A percentile compares a stretch with the other conserved stretches of the same genome.
phyloP scores from a whole-genome alignment of 2,888 invertebrate species.

The Hypselothyrea guttata region DNA sequence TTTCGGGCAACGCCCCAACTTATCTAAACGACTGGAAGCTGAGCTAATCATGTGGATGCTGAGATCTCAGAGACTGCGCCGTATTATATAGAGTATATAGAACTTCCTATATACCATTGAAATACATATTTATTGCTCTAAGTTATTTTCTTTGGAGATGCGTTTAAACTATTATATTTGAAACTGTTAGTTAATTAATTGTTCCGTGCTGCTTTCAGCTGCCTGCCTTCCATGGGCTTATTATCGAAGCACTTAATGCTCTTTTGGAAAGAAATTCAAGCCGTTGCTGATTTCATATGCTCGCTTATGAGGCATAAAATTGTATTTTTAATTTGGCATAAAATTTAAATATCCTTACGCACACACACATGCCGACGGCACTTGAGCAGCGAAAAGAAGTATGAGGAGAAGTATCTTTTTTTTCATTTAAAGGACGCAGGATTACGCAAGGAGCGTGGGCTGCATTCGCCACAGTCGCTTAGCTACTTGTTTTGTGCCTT shows the following conservation, averaged over 20 bases:
- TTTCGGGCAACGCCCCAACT: constrained; percentile 54
- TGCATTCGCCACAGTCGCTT: constrained; percentile 31
- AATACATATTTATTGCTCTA: constrained; percentile 34
- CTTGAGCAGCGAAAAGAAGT: constrained; percentile 39
- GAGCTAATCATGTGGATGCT: constrained; percentile 52
- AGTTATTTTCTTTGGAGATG: constrained; percentile 7
- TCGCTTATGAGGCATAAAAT: constrained; percentile 66
- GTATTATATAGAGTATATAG: too few relatives aligned
- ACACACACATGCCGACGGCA: constrained; percentile 44
- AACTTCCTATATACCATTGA: constrained; percentile 4
- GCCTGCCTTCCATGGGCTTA: not conserved
- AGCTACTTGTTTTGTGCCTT: constrained; percentile 50
- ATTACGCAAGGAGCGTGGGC: constrained; percentile 52
- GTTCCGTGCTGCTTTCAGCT: constrained; percentile 2
- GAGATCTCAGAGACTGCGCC: constrained; percentile 59
- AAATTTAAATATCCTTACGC: constrained; percentile 68
- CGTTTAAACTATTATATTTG: constrained; percentile 12
- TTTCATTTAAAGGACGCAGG: constrained; percentile 61
- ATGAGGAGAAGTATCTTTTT: not conserved
- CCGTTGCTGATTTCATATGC: constrained; percentile 51
- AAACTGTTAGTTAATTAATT: constrained; percentile 54
- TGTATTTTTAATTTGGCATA: constrained; percentile 72
- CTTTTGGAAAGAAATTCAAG: constrained; percentile 36
- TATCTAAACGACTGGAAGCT: constrained; percentile 45
- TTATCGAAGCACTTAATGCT: not conserved